Conservation (phyloP, 2,888 invertebrate species). For the Dendrolimus houi region DNA sequence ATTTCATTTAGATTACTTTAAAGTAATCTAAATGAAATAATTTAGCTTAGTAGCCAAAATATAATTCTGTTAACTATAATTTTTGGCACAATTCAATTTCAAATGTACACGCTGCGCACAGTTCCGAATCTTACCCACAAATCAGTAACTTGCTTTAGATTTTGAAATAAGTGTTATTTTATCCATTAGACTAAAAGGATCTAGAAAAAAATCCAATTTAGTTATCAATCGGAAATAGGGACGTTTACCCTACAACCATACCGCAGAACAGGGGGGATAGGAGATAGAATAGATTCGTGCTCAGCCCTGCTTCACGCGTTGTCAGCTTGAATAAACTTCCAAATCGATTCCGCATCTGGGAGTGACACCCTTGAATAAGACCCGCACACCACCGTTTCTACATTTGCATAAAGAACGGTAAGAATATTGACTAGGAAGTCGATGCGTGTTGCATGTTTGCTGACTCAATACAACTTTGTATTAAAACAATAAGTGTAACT, state of each 20-base stretch:
- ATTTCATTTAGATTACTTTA: too few species aligned
- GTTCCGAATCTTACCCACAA: too few species aligned
- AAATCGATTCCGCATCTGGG: constrained; percentile 72
- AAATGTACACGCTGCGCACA: too few species aligned
- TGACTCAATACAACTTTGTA: not conserved
- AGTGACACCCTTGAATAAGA: constrained; percentile 64
- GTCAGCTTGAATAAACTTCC: constrained; percentile 72
- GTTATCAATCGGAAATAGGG: not conserved
- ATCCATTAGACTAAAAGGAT: too few species aligned
- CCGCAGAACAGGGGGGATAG: not conserved
- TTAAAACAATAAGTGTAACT: not conserved
- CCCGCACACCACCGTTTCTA: constrained; percentile 43
- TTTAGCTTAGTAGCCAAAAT: too few species aligned
- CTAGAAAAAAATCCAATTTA: too few species aligned
- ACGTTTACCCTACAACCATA: not conserved
- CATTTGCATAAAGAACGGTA: constrained; percentile 69
- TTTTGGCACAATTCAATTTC: too few species aligned
- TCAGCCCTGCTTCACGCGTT: constrained; percentile 60
- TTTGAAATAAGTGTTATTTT: too few species aligned
- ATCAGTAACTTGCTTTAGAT: too few species aligned
- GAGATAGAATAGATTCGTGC: constrained; percentile 44
- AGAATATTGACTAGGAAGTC: constrained; percentile 30
- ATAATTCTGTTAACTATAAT: too few species aligned
- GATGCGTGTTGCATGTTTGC: constrained; percentile 1
- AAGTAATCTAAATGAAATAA: too few species aligned